A percentile compares a stretch with the other conserved stretches of the same genome.
phyloP scores from a whole-genome alignment of 2,113 vertebrate genomes.

The Argyrosomus japonicus region DNA sequence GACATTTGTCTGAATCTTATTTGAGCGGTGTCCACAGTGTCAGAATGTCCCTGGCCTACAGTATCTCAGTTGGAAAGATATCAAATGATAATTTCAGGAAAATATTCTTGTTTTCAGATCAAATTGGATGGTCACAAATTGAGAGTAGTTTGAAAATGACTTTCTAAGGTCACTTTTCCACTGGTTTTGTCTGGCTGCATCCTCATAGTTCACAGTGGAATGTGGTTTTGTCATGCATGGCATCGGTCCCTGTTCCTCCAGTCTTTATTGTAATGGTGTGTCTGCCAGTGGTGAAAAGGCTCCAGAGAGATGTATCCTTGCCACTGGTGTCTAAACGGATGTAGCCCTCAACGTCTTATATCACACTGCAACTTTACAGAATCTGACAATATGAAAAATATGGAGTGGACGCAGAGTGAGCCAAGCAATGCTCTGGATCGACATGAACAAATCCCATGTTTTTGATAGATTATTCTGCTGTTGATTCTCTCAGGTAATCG shows the following conservation, averaged over 20 bases:
- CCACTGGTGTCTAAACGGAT: constrained; percentile 23
- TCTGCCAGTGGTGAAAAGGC: background rate
- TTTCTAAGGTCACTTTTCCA: constrained; percentile 4
- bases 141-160: background rate
- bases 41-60: background rate
- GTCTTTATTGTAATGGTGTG: constrained; percentile 20
- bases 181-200: background rate
- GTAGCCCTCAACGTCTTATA: constrained; percentile 29
- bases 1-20: background rate
- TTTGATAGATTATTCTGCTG: constrained; percentile 53
- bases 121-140: background rate
- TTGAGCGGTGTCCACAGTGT: background rate
- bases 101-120: background rate
- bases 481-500: constrained; percentile 68
- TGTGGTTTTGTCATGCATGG: constrained; percentile 24
- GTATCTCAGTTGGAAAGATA: background rate
- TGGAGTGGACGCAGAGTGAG: constrained; percentile 27
- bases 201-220: background rate
- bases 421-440: constrained; percentile 63
- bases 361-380: constrained; percentile 57
- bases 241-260: constrained; percentile 1
- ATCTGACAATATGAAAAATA: constrained; percentile 69
- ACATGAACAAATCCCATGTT: constrained; percentile 61
- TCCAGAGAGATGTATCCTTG: constrained; percentile 25
- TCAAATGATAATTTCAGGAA: background rate